phyloP scores from a whole-genome alignment of 2,113 vertebrate genomes.

The Leiothrix lutea region DNA sequence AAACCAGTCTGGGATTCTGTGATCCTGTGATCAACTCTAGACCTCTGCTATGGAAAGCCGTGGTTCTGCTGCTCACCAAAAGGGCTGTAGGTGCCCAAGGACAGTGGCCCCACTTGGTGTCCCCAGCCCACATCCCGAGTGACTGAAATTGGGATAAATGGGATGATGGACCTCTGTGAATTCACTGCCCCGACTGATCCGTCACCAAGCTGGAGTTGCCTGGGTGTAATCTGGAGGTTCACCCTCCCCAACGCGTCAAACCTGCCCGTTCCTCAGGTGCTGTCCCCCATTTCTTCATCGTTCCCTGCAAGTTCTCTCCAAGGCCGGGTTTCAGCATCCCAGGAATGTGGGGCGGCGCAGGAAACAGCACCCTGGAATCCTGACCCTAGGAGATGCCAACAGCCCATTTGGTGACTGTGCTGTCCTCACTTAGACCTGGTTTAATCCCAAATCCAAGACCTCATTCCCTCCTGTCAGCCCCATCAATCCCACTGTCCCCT shows the following conservation, averaged over 20 bases:
- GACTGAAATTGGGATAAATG: fast-evolving
- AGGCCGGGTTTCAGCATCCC: fast-evolving
- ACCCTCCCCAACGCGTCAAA: fast-evolving
- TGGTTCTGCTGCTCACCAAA: neutral
- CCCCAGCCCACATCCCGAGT: fast-evolving
- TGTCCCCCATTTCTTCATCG: fast-evolving
- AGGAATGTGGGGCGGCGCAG: fast-evolving
- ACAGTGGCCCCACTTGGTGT: fast-evolving
- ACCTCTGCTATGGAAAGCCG: neutral
- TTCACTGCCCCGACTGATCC: fast-evolving
- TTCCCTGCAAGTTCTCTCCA: neutral
- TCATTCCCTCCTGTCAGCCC: neutral
- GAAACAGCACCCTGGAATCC: neutral
- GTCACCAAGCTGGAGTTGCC: fast-evolving
- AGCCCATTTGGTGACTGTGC: neutral
- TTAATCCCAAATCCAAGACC: neutral
- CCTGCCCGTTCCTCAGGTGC: neutral
- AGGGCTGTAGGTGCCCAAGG: neutral
- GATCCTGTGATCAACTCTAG: neutral
- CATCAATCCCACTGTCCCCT: neutral
- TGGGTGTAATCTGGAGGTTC: fast-evolving
- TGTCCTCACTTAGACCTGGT: fast-evolving
- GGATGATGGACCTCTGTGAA: fast-evolving
- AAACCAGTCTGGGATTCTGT: fast-evolving
- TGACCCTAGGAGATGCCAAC: neutral